Evolutionary conservation across 2,113 vertebrate genomes (phyloP), one percentile per base, ranked within the genome.

Genomic region (Plectropomus leopardus): DNA sequence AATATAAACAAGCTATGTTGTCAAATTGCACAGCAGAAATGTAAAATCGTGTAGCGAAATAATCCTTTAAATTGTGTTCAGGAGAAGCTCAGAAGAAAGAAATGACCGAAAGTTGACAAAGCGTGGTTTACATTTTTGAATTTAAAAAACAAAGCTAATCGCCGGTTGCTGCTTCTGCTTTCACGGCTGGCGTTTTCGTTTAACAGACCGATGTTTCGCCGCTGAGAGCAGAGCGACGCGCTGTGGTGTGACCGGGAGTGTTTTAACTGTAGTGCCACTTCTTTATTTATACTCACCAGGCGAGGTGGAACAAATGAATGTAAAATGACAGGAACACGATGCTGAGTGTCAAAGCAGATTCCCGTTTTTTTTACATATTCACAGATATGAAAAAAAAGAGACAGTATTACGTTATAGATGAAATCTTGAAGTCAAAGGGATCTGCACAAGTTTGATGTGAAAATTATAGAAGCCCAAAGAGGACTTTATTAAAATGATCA

Each of bases 381-480:
- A 54, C 16, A 40, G 19, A 44, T 9, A 2, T 15, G 53, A 42
- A 1, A 24, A 24, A 7, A 21, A 45, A 13, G 23, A 17, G 28
- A 53, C 21, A 4, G 26, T 0, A 1, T 59, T 5, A 4, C 19
- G 3, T 3, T 28, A 3, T 21, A 2, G 10, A 45, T 23, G 13
- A 1, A 14, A 32, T 26, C 34, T 69, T 57, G 42, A 65, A 7
- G 16, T 80, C 34, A 80, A 86, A 72, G 66, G 72, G 76, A 79
- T 69, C 24, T 19, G 42, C 44, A 76, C 24, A 0, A 36, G 59
- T 53, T 48, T 16, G 21, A 14, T n/a, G 0, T n/a, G 6, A 34
- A 30, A 40, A 45, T 1, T 7, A 58, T 21, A 9, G 55, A 36
- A 59, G 57, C 57, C 57, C 19, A 59, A 13, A 13, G 55, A 30